A percentile compares a stretch with the other conserved stretches of the same genome.
phyloP scores from a whole-genome alignment of 2,888 invertebrate genomes.

The Cotesia congregata region DNA sequence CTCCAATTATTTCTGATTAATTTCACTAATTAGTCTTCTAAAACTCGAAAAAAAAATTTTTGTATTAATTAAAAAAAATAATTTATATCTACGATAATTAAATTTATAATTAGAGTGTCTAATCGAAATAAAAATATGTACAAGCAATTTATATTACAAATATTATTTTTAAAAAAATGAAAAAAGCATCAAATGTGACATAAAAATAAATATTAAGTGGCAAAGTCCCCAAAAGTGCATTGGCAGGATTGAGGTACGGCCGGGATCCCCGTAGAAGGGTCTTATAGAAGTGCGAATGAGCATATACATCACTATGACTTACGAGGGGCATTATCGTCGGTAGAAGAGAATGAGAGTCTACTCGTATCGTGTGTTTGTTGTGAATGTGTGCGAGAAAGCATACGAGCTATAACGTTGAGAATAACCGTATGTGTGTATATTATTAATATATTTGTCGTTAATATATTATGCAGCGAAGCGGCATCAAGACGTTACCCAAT shows the following conservation, averaged over 20 bases:
- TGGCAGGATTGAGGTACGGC: slow-evolving; percentile 23
- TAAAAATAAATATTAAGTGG: slow-evolving; percentile 26
- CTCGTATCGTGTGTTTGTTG: slow-evolving; percentile 20
- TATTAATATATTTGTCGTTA: slow-evolving; percentile 41
- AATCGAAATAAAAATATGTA: too few relatives aligned
- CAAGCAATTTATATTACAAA: too few relatives aligned
- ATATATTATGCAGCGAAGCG: slow-evolving; percentile 58
- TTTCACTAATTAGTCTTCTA: too few relatives aligned
- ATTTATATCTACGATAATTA: too few relatives aligned
- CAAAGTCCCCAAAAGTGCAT: slow-evolving; percentile 16
- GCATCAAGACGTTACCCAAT: slow-evolving; percentile 62
- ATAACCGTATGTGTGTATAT: slow-evolving; percentile 32
- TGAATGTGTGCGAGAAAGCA: slow-evolving; percentile 34
- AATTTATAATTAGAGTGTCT: too few relatives aligned
- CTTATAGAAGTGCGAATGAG: slow-evolving; percentile 54
- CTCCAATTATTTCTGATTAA: too few relatives aligned
- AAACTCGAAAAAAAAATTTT: too few relatives aligned
- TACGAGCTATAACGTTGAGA: slow-evolving; percentile 33
- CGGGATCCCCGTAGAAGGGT: slow-evolving; percentile 46
- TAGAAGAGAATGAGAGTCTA: slow-evolving; percentile 32
- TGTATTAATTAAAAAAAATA: too few relatives aligned
- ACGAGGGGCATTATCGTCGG: slow-evolving; percentile 63
- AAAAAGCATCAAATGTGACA: background rate
- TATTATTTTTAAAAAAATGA: too few relatives aligned
- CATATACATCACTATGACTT: slow-evolving; percentile 64